Evolutionary conservation across 2,888 invertebrate species (phyloP).

Genomic region (Megalurothrips usitatus): DNA sequence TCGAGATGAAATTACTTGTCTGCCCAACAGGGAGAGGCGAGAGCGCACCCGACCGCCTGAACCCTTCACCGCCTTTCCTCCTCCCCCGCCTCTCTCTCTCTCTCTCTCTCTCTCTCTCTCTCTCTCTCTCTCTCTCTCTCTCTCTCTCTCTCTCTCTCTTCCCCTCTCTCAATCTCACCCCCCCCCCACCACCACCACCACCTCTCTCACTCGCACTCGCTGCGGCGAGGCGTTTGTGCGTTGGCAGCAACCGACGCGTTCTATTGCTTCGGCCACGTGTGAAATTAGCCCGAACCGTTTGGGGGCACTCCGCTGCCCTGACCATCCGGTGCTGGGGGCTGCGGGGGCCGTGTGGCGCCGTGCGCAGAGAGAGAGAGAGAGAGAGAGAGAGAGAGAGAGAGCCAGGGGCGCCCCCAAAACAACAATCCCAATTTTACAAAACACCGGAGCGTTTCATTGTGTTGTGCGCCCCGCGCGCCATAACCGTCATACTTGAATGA

Average conservation of each 20-base stretch:
- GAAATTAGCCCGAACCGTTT: not conserved
- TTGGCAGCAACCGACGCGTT: not conserved
- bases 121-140: not conserved
- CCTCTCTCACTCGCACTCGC: not conserved
- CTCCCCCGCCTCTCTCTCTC: not conserved
- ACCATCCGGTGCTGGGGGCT: too few relatives aligned
- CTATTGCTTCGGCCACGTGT: slow-evolving; percentile 11
- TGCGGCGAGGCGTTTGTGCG: not conserved
- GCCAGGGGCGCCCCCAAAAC: too few relatives aligned
- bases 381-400: too few relatives aligned
- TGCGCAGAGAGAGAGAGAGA: too few relatives aligned
- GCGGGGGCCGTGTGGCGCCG: too few relatives aligned
- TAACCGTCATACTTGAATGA: not conserved
- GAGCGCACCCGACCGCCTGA: not conserved
- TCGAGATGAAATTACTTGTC: slow-evolving; percentile 6
- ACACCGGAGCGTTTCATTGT: not conserved
- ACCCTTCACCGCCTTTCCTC: not conserved
- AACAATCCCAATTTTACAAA: not conserved
- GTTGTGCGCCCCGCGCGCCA: not conserved
- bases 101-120: not conserved
- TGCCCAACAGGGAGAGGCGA: not conserved
- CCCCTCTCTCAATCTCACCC: too few relatives aligned
- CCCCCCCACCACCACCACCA: not conserved
- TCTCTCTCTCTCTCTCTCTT: too few relatives aligned
- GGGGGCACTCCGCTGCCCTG: not conserved